phyloP scores from a whole-genome alignment of 2,888 invertebrate species.

The Oligia latruncula region DNA sequence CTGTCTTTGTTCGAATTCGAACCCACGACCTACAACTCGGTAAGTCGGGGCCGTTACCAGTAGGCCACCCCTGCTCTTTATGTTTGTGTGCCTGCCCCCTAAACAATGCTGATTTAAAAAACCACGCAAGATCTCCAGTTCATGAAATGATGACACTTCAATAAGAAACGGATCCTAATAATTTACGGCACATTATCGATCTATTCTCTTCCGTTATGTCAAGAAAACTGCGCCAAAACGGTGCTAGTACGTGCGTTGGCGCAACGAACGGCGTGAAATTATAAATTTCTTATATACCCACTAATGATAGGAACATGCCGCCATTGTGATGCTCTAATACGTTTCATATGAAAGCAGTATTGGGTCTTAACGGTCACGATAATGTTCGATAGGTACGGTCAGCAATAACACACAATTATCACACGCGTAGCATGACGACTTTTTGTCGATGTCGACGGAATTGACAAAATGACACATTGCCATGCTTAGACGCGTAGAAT shows the following conservation, averaged over 20 bases:
- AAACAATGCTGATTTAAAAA: not conserved
- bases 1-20: too few relatives aligned
- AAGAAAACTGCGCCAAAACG: constrained; percentile 56
- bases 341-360: constrained; percentile 52
- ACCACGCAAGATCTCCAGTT: not conserved
- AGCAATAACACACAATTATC: not conserved
- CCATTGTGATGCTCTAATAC: constrained; percentile 63
- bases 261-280: constrained; percentile 70
- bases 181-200: constrained; percentile 21
- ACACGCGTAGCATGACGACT: too few relatives aligned
- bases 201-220: constrained; percentile 6
- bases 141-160: not conserved
- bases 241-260: constrained; percentile 35
- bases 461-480: too few relatives aligned
- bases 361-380: constrained; percentile 58
- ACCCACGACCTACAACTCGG: too few relatives aligned
- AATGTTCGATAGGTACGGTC: constrained; percentile 29
- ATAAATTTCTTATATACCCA: constrained; percentile 70
- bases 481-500: too few relatives aligned
- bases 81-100: not conserved
- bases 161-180: constrained; percentile 17
- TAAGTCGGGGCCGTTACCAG: too few relatives aligned
- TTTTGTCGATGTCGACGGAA: too few relatives aligned
- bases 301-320: constrained; percentile 67
- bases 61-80: too few relatives aligned